These are phyloP conservation scores for Chlorops oryzae DNA, from an alignment of 1,140 invertebrate genomes.

Conservation along the genomic window DNA sequence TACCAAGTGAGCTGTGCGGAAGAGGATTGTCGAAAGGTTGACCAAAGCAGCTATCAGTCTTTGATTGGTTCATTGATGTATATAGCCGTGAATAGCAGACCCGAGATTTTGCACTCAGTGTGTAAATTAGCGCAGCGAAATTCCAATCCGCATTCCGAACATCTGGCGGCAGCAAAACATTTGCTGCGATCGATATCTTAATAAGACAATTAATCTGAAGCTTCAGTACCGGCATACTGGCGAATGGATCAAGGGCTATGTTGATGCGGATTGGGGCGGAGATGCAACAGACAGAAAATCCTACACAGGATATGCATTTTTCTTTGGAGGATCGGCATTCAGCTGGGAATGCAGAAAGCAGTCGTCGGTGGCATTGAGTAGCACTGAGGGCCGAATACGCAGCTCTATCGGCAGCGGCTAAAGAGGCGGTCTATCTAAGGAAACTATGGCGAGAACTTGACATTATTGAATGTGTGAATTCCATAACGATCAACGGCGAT, in stretches of 20 bases:
- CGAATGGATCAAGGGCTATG: neutral
- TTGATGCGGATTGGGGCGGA: slow-evolving; percentile 32
- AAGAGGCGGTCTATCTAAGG: slow-evolving; percentile 26
- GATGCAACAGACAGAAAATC: slow-evolving; percentile 32
- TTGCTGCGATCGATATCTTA: no score
- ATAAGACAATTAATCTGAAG: slow-evolving; percentile 1
- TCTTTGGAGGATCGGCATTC: slow-evolving; percentile 24
- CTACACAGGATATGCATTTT: slow-evolving; percentile 42
- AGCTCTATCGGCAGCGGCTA: slow-evolving; percentile 27
- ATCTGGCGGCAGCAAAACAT: slow-evolving; percentile 4
- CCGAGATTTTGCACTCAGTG: slow-evolving; percentile 1
- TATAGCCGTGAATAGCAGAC: no score
- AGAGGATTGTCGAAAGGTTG: neutral
- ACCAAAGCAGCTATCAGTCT: neutral
- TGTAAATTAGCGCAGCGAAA: slow-evolving; percentile 9
- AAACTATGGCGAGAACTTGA: slow-evolving; percentile 17
- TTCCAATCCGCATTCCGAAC: neutral
- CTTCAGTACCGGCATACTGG: slow-evolving; percentile 1
- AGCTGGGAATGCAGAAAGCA: slow-evolving; percentile 40
- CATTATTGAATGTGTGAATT: neutral
- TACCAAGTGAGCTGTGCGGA: neutral
- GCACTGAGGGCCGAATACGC: no score
- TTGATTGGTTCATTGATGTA: slow-evolving; percentile 8
- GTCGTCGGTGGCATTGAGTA: slow-evolving; percentile 36
- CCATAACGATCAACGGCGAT: slow-evolving; percentile 9